Evolutionary conservation across 2,113 vertebrate species (phyloP).

Genomic region (Addax nasomaculatus): DNA sequence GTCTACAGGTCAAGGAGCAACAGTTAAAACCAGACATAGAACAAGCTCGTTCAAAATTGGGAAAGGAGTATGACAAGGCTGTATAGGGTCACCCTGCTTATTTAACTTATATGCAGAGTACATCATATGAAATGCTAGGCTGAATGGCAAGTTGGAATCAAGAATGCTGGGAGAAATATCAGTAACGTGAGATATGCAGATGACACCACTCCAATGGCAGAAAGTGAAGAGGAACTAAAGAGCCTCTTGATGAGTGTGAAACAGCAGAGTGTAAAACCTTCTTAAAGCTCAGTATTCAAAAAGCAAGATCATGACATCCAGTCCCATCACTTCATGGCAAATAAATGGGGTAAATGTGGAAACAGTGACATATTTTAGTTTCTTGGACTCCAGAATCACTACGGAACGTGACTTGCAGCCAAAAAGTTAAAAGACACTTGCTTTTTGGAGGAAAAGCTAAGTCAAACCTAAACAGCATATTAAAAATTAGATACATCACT

Average conservation of each 20-base stretch:
- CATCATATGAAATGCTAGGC: not conserved
- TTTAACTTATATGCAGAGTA: not conserved
- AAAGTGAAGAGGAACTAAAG: not conserved
- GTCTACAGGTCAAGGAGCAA: not conserved
- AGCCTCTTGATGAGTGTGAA: not conserved
- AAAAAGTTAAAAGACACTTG: not conserved
- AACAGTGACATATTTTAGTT: not conserved
- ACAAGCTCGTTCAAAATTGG: not conserved
- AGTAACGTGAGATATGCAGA: not conserved
- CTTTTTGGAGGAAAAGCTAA: not conserved
- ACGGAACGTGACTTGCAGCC: rapidly evolving
- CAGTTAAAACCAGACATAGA: not conserved
- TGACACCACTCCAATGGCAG: not conserved
- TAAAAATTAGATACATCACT: not conserved
- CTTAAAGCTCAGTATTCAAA: not conserved
- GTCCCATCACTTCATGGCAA: not conserved
- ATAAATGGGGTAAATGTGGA: not conserved
- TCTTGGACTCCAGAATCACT: not conserved
- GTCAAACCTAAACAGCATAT: not conserved
- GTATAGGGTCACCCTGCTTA: not conserved
- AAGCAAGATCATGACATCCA: not conserved
- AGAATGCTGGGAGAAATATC: not conserved
- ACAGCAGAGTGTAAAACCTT: not conserved
- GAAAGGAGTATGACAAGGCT: not conserved
- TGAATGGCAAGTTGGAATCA: not conserved